phyloP scores from a whole-genome alignment of 2,113 vertebrate species.

The Promerops cafer region DNA sequence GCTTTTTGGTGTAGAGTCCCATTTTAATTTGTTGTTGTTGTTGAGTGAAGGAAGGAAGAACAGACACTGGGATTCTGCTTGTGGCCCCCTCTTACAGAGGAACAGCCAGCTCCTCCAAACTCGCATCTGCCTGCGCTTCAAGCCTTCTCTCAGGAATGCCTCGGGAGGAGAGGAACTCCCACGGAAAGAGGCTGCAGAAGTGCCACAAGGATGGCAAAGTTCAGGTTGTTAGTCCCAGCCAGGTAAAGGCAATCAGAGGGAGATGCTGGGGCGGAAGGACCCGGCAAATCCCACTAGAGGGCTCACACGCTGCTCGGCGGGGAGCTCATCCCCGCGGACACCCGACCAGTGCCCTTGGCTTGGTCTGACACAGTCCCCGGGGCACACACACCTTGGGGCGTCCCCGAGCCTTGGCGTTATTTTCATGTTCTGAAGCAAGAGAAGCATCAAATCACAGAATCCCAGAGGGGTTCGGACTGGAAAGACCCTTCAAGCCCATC shows the following conservation, averaged over 20 bases:
- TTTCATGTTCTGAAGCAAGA: neutral
- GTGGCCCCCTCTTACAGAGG: neutral
- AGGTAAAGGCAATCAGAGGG: neutral
- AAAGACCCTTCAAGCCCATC: neutral
- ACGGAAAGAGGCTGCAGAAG: neutral
- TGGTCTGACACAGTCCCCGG: neutral
- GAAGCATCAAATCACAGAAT: neutral
- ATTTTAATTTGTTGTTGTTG: neutral
- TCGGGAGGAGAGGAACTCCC: neutral
- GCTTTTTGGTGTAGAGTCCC: neutral
- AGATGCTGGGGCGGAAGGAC: neutral
- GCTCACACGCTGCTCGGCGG: neutral
- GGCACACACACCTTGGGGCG: neutral
- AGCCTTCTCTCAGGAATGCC: neutral
- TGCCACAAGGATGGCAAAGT: neutral
- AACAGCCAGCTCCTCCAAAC: neutral
- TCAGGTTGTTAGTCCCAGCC: neutral
- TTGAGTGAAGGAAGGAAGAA: neutral
- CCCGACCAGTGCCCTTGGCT: neutral
- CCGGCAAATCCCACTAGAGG: constrained; percentile 11
- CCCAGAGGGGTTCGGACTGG: neutral
- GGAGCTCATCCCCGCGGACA: neutral
- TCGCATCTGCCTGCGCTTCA: neutral
- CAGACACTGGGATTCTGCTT: neutral
- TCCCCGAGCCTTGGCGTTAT: neutral